These are phyloP conservation scores for Paraplagusia blochii DNA, from an alignment of 2,113 vertebrate genomes.

Conservation along the genomic window DNA sequence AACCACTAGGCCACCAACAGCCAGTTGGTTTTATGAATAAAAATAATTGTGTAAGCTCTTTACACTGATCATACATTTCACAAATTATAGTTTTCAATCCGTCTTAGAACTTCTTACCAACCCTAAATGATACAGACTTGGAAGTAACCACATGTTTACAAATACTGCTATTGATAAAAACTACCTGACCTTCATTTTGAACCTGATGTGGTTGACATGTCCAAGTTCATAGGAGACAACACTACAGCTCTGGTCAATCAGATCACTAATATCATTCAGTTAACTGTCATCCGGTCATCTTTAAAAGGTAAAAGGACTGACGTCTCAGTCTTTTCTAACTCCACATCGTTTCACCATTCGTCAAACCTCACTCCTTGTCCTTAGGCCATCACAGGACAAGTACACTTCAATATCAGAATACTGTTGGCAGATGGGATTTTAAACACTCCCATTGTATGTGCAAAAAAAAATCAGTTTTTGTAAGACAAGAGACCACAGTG, in stretches of 20 bases:
- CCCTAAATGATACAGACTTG: no score
- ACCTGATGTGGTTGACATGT: no score
- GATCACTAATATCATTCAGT: conserved; percentile 48
- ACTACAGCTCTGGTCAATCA: conserved; percentile 62
- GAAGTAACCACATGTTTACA: no score
- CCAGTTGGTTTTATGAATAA: no score
- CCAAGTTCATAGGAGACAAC: conserved; percentile 19
- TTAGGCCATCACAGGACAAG: conserved; percentile 41
- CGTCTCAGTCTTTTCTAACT: not conserved
- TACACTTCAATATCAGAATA: conserved; percentile 46
- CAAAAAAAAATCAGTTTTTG: conserved; percentile 58
- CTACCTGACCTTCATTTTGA: no score
- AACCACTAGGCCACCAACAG: no score
- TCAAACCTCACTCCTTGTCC: not conserved
- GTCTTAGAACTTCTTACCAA: no score
- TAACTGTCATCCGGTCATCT: conserved; percentile 53
- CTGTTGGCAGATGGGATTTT: conserved; percentile 61
- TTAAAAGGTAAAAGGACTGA: conserved; percentile 36
- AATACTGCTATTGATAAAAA: no score
- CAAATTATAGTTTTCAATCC: no score
- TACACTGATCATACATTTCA: no score
- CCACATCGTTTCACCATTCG: not conserved
- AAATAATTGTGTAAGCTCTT: no score
- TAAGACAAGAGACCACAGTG: conserved; percentile 41
- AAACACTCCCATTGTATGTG: conserved; percentile 55